Conservation (phyloP, 2,113 vertebrate genomes). For the Marmota monax region DNA sequence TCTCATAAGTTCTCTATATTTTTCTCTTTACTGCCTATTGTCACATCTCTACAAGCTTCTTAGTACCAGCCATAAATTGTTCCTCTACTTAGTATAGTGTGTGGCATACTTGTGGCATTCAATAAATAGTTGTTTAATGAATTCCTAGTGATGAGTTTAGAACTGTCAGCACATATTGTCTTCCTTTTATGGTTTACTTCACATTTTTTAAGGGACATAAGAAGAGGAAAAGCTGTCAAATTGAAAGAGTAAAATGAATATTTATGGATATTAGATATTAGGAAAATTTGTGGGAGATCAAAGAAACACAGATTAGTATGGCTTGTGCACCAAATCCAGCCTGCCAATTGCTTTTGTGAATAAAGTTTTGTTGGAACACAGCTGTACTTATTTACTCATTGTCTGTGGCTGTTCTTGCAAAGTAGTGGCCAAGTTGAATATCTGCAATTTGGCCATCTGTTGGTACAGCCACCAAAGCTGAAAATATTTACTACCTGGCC, state of each 20-base stretch:
- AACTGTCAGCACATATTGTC: neutral
- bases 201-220: neutral
- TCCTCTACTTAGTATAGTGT: neutral
- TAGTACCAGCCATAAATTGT: neutral
- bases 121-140: neutral
- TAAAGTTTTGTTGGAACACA: neutral
- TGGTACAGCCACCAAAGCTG: neutral
- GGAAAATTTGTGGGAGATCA: neutral
- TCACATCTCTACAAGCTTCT: neutral
- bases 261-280: neutral
- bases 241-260: neutral
- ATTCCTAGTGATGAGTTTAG: constrained; percentile 18
- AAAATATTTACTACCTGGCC: neutral
- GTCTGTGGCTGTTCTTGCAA: neutral
- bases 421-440: neutral
- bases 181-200: neutral
- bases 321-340: neutral
- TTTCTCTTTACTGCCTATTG: neutral
- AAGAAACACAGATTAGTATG: neutral
- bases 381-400: neutral
- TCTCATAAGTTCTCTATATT: neutral
- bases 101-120: neutral
- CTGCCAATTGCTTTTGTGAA: neutral
- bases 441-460: neutral
- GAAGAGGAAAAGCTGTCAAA: neutral